Evolutionary conservation across 2,888 invertebrate genomes (phyloP).

Genomic region (Hartigia nigra): DNA sequence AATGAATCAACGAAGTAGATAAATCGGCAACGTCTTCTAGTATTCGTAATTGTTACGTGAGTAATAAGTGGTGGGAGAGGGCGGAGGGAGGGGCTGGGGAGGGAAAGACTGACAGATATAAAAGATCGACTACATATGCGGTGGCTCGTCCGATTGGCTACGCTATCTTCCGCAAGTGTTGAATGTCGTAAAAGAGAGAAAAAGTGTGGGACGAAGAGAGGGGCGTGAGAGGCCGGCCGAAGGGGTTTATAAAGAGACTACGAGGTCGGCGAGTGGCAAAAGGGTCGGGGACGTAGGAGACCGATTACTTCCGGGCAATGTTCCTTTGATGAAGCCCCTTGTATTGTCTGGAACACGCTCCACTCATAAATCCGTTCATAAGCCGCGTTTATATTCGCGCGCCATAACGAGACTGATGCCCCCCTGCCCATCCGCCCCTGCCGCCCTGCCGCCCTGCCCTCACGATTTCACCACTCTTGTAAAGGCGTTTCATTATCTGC

Average conservation of each 20-base stretch:
- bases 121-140: not conserved
- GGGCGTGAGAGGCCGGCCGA: not conserved
- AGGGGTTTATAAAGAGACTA: not conserved
- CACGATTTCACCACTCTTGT: not conserved
- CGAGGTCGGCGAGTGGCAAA: not conserved
- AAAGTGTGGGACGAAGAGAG: too few relatives aligned
- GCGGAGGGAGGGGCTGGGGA: too few relatives aligned
- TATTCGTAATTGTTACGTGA: not conserved
- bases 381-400: not conserved
- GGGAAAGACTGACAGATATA: not conserved
- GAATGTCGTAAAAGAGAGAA: not conserved
- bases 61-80: too few relatives aligned
- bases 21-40: not conserved
- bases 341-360: conserved; percentile 5
- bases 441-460: too few relatives aligned
- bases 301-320: conserved; percentile 8
- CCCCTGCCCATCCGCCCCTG: too few relatives aligned
- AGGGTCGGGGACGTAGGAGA: not conserved
- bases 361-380: conserved; percentile 6
- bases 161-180: not conserved
- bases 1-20: not conserved
- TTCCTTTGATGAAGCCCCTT: conserved; percentile 8
- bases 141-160: not conserved
- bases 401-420: not conserved
- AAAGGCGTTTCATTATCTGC: not conserved